These are phyloP conservation scores for Heteromurus nitidus DNA, from an alignment of 2,888 invertebrate genomes.

Conservation along the genomic window DNA sequence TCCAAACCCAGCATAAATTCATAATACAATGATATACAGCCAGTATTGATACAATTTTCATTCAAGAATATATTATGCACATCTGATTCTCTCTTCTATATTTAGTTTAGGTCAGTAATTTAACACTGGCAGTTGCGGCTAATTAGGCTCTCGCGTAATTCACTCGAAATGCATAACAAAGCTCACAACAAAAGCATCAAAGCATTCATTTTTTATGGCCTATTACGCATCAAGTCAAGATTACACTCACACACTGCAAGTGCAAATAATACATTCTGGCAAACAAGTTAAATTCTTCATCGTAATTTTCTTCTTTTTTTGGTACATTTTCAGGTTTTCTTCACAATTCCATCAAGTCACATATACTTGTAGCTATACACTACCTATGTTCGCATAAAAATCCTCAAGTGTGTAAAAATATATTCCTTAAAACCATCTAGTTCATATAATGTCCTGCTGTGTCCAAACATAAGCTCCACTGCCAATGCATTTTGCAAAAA, in stretches of 20 bases:
- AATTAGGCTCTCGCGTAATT: no score
- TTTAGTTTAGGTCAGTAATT: not conserved
- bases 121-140: not conserved
- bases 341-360: not conserved
- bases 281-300: not conserved
- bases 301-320: not conserved
- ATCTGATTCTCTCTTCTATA: not conserved
- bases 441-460: not conserved
- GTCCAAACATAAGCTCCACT: not conserved
- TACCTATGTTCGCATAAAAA: not conserved
- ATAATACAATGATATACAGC: not conserved
- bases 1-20: no score
- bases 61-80: not conserved
- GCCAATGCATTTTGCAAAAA: not conserved
- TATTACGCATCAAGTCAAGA: conserved; percentile 38
- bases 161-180: not conserved
- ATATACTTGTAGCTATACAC: no score
- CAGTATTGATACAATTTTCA: not conserved
- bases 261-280: not conserved
- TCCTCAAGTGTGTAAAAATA: not conserved
- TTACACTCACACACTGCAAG: not conserved
- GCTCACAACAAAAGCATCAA: not conserved
- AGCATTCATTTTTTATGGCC: conserved; percentile 42
- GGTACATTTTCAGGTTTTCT: not conserved
- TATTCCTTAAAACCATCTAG: not conserved